A percentile compares a stretch with the other conserved stretches of the same genome.
These are phyloP conservation scores for Atherix ibis DNA, from an alignment of 2,888 invertebrate species.

Conservation along the genomic window DNA sequence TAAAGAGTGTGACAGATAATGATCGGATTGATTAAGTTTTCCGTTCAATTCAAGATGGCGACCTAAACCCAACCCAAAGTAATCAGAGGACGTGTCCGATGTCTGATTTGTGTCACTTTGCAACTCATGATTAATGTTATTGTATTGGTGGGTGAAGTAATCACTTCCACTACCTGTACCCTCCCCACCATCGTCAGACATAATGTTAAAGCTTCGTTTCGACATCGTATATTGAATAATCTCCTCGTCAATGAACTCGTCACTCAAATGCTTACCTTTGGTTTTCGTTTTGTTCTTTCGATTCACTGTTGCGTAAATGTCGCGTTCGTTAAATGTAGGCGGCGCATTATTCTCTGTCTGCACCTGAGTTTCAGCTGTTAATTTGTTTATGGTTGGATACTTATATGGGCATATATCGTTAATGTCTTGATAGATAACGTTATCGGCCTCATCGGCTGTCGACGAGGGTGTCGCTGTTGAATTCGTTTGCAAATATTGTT, in stretches of 20 bases:
- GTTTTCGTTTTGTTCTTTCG: constrained; percentile 30
- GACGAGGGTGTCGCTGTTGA: constrained; percentile 31
- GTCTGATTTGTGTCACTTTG: constrained; percentile 28
- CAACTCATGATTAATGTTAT: constrained; percentile 21
- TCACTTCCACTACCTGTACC: constrained; percentile 1
- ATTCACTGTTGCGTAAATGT: constrained; percentile 33
- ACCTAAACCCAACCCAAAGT: too few species aligned
- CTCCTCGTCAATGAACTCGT: constrained; percentile 31
- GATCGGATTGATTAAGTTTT: constrained; percentile 25
- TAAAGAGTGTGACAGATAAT: constrained; percentile 25
- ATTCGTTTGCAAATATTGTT: constrained; percentile 28
- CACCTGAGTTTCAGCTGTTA: constrained; percentile 5
- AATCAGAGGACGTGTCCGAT: constrained; percentile 29
- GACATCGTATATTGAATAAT: constrained; percentile 27
- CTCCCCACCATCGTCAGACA: constrained; percentile 7
- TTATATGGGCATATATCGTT: constrained; percentile 31
- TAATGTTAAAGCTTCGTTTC: constrained; percentile 20
- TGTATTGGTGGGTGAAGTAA: constrained; percentile 16
- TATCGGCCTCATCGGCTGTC: constrained; percentile 22
- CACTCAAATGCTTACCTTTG: constrained; percentile 29
- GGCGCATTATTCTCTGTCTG: constrained; percentile 13
- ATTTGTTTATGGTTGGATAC: constrained; percentile 7
- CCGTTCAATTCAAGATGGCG: constrained; percentile 14
- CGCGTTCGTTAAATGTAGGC: constrained; percentile 23
- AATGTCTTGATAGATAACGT: constrained; percentile 32